These are phyloP conservation scores for Cricetomys ansorgei DNA, from an alignment of 2,113 vertebrate species.

Conservation along the genomic window DNA sequence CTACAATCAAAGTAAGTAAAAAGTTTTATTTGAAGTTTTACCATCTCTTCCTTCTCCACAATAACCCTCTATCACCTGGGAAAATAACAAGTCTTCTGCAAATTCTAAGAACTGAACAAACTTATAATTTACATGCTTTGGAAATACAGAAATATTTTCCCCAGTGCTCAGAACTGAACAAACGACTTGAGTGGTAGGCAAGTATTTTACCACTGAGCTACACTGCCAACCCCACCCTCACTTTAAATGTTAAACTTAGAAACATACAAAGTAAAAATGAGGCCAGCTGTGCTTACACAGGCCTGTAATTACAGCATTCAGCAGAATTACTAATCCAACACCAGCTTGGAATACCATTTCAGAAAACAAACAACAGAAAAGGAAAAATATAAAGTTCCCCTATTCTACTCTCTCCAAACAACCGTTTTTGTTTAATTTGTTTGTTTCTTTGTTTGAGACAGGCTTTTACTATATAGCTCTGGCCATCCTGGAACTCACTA, in stretches of 20 bases:
- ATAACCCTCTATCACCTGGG: background rate
- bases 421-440: background rate
- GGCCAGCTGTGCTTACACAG: background rate
- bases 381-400: background rate
- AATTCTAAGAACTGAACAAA: constrained; percentile 45
- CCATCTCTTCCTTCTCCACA: background rate
- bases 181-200: background rate
- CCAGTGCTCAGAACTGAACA: background rate
- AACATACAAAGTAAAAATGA: background rate
- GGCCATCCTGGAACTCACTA: background rate
- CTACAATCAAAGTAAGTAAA: constrained; percentile 26
- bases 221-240: background rate
- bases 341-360: no score
- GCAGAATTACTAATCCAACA: no score
- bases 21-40: no score
- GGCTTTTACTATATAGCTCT: background rate
- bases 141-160: background rate
- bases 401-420: background rate
- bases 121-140: background rate
- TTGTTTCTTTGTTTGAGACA: background rate
- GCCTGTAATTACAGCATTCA: background rate
- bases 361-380: background rate
- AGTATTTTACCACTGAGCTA: background rate
- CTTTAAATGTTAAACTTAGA: constrained; percentile 29
- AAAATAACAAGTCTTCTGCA: constrained; percentile 11